Conservation (phyloP, 92 coral and sea anemone genomes). For the Paragorgia papillata region DNA sequence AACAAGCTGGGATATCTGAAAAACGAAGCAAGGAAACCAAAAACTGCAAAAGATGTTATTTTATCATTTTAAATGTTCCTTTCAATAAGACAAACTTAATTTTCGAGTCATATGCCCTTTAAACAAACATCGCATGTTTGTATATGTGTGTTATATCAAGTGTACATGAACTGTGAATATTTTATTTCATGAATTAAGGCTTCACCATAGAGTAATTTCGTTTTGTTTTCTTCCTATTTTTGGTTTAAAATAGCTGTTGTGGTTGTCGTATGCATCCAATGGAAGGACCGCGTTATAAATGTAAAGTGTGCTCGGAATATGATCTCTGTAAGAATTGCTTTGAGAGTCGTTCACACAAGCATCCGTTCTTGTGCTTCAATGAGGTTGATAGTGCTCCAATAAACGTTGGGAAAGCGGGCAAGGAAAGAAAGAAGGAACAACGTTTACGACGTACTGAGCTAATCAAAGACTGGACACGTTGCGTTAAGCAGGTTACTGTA, state of each 20-base stretch:
- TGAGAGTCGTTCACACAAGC: constrained; percentile 89
- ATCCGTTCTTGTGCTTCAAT: constrained; percentile 87
- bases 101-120: no score
- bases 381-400: constrained; percentile 91
- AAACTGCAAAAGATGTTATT: no score
- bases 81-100: no score
- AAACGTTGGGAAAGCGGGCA: constrained; percentile 90
- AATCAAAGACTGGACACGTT: constrained; percentile 90
- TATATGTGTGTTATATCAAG: no score
- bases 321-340: constrained; percentile 95
- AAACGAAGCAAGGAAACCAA: no score
- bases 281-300: constrained; percentile 95
- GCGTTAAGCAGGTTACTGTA: constrained; percentile 82
- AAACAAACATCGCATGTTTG: no score
- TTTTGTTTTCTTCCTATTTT: background rate
- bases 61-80: no score
- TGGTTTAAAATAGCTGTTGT: constrained; percentile 75
- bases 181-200: no score
- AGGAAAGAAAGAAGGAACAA: constrained; percentile 67
- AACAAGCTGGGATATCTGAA: no score
- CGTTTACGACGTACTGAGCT: constrained; percentile 70
- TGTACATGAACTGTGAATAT: no score
- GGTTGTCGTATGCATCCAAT: constrained; percentile 92
- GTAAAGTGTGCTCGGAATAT: constrained; percentile 89
- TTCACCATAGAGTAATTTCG: background rate